Base-by-base conservation (phyloP, 2,797 vertebrate species). In the Anolis apletophallus region DNA sequence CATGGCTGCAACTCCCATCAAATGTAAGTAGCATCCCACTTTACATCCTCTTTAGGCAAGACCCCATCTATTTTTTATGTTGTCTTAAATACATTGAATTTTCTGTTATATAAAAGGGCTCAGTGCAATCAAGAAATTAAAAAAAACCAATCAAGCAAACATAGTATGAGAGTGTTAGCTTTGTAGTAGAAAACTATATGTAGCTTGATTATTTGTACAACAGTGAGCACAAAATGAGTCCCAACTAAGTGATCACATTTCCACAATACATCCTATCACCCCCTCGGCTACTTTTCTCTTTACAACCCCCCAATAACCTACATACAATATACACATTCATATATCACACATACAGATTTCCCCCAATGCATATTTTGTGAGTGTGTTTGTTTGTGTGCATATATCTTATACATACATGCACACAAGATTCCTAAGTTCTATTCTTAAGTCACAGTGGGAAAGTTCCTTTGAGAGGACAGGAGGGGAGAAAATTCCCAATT, bases 361-460 rank as follows among this genome's bases (percentile, higher is more conserved):
- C 93, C 94, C 79, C 96, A 94, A 94, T 95, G 94, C 95, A 95
- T 94, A 94, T 96, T 84, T 92, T 95, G 96, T 96, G 95, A 96
- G 95, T 96, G 95, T 96, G 96, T 95, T 95, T 95, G 92, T 82
- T 10, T 46, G 50, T 61, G 19, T 36, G 68, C 55, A 11, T 67
- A n/a, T 81, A 12, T 67, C 19, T 32, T 64, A 96, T 93, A 95
- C 91, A 95, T 93, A 96, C 93, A 95, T 95, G 94, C 95, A 96
- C 95, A 96, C 94, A 93, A 95, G 95, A 93, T 95, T 94, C 95
- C 95, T 95, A 96, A 93, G 55, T 94, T 96, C 91, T 97, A 96
- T 95, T 94, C 96, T 95, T 95, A 97, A 97, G 95, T 96, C 96
- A 97, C 96, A 97, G 95, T 96, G 96, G 96, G 96, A 96, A 96